Percentiles rank a stretch among this genome's conserved stretches.
Conservation (phyloP, 2,888 invertebrate species). For the Drosophila mayaguana region DNA sequence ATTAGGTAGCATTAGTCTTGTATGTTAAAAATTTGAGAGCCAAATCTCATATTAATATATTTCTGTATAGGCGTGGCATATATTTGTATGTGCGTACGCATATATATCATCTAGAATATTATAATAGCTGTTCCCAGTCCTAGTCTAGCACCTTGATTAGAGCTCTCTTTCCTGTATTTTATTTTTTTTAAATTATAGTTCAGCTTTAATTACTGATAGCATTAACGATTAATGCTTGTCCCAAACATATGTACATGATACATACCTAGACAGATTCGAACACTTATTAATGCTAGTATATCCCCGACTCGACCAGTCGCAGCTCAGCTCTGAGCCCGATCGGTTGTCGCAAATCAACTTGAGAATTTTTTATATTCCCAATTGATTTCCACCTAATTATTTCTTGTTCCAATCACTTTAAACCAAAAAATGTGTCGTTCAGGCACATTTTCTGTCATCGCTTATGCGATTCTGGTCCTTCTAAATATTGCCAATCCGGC, state of each 20-base stretch:
- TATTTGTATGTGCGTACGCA: no score
- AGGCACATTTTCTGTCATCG: conserved; percentile 54
- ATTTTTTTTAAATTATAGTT: conserved; percentile 3
- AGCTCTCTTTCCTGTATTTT: not conserved
- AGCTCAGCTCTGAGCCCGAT: conserved; percentile 65
- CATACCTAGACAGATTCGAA: conserved; percentile 20
- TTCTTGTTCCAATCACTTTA: no score
- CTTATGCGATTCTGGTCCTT: conserved; percentile 47
- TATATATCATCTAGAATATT: not conserved
- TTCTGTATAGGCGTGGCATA: no score
- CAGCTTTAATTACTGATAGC: conserved; percentile 17
- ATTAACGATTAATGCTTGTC: conserved; percentile 18
- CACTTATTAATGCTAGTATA: conserved; percentile 40
- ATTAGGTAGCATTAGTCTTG: no score
- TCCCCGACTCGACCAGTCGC: conserved; percentile 63
- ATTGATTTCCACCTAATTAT: conserved; percentile 2
- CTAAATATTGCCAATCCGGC: conserved; percentile 60
- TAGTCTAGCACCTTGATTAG: not conserved
- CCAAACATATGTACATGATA: not conserved
- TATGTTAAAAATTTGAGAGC: no score
- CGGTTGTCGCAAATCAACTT: conserved; percentile 54
- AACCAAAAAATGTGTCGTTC: conserved; percentile 65
- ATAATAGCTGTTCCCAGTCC: not conserved
- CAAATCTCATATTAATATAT: no score
- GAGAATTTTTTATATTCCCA: not conserved